Conservation (phyloP, 1,140 invertebrate genomes). For the Bombus consobrinus region DNA sequence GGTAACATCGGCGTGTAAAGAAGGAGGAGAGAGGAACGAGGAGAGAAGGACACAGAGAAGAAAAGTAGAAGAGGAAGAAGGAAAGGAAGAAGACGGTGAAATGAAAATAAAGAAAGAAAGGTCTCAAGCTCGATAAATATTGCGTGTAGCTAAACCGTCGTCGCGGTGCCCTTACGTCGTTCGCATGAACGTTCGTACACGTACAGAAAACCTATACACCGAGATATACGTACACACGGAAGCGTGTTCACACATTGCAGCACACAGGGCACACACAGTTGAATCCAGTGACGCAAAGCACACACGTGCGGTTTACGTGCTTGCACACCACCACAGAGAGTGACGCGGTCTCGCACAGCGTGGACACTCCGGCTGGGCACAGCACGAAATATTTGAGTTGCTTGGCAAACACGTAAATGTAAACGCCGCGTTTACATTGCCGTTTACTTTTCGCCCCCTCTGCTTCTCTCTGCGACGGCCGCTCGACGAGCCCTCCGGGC, state of each 20-base stretch:
- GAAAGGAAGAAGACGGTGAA: not conserved
- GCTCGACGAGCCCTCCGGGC: conserved; percentile 49
- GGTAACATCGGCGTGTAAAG: not conserved
- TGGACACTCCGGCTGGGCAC: conserved; percentile 70
- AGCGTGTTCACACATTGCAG: not conserved
- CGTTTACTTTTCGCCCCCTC: conserved; percentile 80
- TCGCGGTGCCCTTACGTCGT: conserved; percentile 46
- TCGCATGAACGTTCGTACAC: conserved; percentile 32
- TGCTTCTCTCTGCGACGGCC: conserved; percentile 1
- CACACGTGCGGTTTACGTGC: conserved; percentile 53
- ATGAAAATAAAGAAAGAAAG: conserved; percentile 50
- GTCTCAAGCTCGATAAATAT: conserved; percentile 71
- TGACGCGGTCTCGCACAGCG: conserved; percentile 59
- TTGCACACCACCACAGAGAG: conserved; percentile 59
- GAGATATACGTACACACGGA: not conserved
- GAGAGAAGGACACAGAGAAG: not conserved
- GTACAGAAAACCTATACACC: not conserved
- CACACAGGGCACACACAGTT: not conserved
- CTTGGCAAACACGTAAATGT: conserved; percentile 82
- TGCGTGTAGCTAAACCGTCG: conserved; percentile 70
- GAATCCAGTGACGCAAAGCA: conserved; percentile 32
- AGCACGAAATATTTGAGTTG: conserved; percentile 83
- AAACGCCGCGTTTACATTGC: conserved; percentile 80
- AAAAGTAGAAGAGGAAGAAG: not conserved
- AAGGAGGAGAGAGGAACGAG: not conserved